Percentiles rank a stretch among this genome's conserved stretches.
Evolutionary conservation across 2,113 vertebrate genomes (phyloP).

Genomic region (Fukomys damarensis): DNA sequence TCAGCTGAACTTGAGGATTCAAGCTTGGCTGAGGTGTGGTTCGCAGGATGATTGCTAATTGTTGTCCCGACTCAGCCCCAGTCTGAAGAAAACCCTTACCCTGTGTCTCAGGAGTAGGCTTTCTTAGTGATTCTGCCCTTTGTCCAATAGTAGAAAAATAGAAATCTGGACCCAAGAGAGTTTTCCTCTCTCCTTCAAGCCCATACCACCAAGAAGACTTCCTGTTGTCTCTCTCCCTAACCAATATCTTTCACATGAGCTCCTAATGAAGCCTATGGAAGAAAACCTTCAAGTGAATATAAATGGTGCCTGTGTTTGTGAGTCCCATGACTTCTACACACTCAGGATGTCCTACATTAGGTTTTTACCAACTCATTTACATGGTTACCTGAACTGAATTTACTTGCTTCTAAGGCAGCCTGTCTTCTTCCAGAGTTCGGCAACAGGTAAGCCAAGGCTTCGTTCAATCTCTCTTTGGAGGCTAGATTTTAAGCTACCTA

Average conservation of each 20-base stretch:
- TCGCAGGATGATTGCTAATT: not conserved
- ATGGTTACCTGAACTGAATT: not conserved
- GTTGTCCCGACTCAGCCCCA: not conserved
- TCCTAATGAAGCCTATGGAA: not conserved
- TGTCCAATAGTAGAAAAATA: not conserved
- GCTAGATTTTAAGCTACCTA: not conserved
- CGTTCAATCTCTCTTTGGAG: not conserved
- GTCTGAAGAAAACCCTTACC: not conserved
- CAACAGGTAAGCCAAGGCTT: not conserved
- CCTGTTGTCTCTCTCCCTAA: not conserved
- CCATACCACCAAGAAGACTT: not conserved
- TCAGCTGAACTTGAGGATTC: not conserved
- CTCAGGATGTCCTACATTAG: not conserved
- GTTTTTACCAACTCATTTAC: not conserved
- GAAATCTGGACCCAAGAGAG: not conserved
- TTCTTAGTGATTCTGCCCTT: not conserved
- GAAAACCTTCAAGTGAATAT: not conserved
- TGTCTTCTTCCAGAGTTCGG: not conserved
- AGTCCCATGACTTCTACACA: not conserved
- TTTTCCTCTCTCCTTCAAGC: not conserved
- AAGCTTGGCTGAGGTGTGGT: not conserved
- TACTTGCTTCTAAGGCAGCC: not conserved
- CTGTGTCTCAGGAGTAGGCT: not conserved
- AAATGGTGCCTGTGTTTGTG: no score
- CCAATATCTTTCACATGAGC: not conserved